A percentile compares a stretch with the other conserved stretches of the same genome.
Conservation (phyloP, 92 coral and sea anemone species). For the Palythoa grandis region DNA sequence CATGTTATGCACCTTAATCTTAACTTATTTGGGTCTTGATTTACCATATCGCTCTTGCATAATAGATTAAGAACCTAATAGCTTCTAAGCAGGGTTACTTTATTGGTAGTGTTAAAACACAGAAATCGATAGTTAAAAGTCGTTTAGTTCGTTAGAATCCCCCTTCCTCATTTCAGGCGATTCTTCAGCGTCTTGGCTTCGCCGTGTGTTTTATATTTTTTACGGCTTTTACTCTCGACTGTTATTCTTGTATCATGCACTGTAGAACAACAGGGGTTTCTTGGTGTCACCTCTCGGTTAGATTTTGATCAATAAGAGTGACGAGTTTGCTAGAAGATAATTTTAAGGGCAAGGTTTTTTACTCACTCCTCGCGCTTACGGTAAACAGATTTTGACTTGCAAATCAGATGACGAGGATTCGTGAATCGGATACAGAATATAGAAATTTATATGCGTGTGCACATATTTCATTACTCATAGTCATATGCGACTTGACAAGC, state of each 20-base stretch:
- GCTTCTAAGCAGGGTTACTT: constrained; percentile 51
- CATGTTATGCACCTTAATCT: not conserved
- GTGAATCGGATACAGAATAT: not conserved
- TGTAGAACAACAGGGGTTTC: constrained; percentile 17
- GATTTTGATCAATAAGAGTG: not conserved
- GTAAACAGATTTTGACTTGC: constrained; percentile 45
- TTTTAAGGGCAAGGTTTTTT: not conserved
- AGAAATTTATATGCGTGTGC: constrained; percentile 1
- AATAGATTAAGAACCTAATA: constrained; percentile 45
- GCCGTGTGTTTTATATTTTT: not conserved
- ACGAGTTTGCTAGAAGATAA: not conserved
- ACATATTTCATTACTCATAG: not conserved
- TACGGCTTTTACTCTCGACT: not conserved
- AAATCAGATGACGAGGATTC: constrained; percentile 25
- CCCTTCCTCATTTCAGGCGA: not conserved
- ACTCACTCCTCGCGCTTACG: not conserved
- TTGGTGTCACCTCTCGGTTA: not conserved
- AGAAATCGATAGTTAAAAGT: constrained; percentile 39
- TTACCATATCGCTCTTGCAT: constrained; percentile 38
- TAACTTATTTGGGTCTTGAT: constrained; percentile 17
- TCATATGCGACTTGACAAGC: too few species aligned
- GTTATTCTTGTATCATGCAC: not conserved
- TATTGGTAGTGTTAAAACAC: constrained; percentile 30
- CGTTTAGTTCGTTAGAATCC: constrained; percentile 14
- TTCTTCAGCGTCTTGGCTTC: not conserved